Evolutionary conservation across 2,888 invertebrate genomes (phyloP).

Genomic region (Erebia palarica): DNA sequence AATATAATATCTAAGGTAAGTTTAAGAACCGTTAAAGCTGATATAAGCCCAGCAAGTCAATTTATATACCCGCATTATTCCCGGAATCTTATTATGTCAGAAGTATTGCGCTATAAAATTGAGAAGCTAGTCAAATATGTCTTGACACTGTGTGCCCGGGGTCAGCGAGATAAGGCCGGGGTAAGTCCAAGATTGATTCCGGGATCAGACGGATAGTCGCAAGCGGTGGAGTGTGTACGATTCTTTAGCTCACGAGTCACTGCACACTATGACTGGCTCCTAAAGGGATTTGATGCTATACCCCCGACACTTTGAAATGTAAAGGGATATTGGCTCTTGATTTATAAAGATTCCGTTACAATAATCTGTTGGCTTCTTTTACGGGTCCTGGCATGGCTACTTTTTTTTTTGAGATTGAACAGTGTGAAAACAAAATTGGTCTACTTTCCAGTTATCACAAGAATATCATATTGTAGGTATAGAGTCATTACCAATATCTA

Average conservation of each 20-base stretch:
- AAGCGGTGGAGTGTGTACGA: constrained; percentile 68
- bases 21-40: constrained; percentile 2
- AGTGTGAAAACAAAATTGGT: too few relatives aligned
- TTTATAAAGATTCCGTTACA: constrained; percentile 24
- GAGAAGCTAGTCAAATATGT: constrained; percentile 65
- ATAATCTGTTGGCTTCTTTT: background rate
- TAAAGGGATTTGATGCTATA: constrained; percentile 44
- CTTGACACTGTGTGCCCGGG: constrained; percentile 67
- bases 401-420: too few relatives aligned
- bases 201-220: constrained; percentile 69
- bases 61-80: background rate
- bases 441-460: too few relatives aligned
- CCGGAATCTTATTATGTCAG: constrained; percentile 16
- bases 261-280: constrained; percentile 64
- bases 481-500: background rate
- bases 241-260: constrained; percentile 73
- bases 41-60: background rate
- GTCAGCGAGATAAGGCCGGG: constrained; percentile 74
- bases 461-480: background rate
- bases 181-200: constrained; percentile 78
- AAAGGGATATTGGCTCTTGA: constrained; percentile 31
- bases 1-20: background rate
- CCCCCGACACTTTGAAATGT: constrained; percentile 39
- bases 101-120: constrained; percentile 50
- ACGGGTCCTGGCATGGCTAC: too few relatives aligned